Base-by-base conservation (phyloP, 2,113 vertebrate genomes). In the Heloderma charlesbogerti region DNA sequence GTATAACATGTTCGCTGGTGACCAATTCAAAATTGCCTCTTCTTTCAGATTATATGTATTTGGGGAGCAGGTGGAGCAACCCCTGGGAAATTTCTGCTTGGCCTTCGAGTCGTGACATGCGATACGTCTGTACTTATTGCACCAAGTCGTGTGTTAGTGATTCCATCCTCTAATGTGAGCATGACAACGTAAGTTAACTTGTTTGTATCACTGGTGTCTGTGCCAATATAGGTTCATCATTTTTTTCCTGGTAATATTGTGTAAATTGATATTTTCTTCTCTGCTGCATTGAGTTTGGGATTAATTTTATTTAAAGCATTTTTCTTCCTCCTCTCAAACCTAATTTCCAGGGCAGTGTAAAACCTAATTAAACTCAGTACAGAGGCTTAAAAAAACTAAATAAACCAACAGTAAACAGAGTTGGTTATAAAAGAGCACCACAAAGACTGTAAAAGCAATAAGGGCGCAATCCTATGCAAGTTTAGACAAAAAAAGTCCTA, bases 31-130 rank as follows among this genome's bases (percentile, higher is more conserved):
- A 0, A 60, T 34, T 20, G 57, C 54, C 66, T 95, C 94, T 94
- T 92, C 94, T 43, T 96, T 31, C 94, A 99, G 99, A 99, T 98
- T 13, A 98, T 99, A 88, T 99, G 98, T 93, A 99, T 99, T 93
- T 99, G 98, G 99, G 99, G 99, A 88, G 98, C 98, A 66, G 98
- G 98, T 10, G 99, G 99, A 57, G 99, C 99, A 66, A 99, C 99
- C 5, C 99, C 99, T 1, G 99, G 99, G 89, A 99, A 99, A 91
- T 99, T 99, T 93, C 96, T 99, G 91, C 98, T 99, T 0, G 99
- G 99, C 1, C 97, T 99, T 91, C 97, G 98, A 57, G 99, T 99
- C 29, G 98, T 99, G 94, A 98, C 98, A 0, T 99, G 99, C 13
- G 98, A 99, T 66, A 99, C 98, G 0, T 99, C 98, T 1, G 98